A percentile compares a stretch with the other conserved stretches of the same genome.
Evolutionary conservation across 1,140 invertebrate species (phyloP).

Genomic region (Habropoda laboriosa): DNA sequence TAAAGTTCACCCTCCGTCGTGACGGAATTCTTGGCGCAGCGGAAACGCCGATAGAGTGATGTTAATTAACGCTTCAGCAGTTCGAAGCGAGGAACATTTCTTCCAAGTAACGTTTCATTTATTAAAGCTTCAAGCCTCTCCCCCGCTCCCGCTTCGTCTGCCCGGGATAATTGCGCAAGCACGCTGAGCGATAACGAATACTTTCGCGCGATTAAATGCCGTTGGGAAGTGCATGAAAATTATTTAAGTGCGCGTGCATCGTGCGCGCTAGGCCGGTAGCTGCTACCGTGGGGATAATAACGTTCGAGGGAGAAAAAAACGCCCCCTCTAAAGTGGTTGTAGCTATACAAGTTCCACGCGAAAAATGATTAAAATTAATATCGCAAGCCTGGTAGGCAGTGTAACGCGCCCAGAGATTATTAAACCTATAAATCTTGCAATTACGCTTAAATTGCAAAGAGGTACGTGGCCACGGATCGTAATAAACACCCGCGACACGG

Average conservation of each 20-base stretch:
- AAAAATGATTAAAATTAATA: conserved; percentile 67
- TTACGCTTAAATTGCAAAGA: conserved; percentile 36
- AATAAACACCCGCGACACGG: conserved; percentile 10
- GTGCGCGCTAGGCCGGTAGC: neutral
- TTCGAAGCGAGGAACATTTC: neutral
- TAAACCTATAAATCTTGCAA: conserved; percentile 59
- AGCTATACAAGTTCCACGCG: conserved; percentile 41
- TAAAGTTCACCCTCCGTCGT: neutral
- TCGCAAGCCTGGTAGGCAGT: conserved; percentile 33
- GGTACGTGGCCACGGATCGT: neutral
- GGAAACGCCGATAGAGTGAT: neutral
- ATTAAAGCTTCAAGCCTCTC: too few relatives aligned
- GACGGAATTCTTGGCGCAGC: conserved; percentile 1
- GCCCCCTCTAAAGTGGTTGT: conserved; percentile 36
- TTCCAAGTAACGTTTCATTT: conserved; percentile 26
- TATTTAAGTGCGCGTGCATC: conserved; percentile 41
- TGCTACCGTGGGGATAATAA: conserved; percentile 48
- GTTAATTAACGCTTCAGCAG: conserved; percentile 24
- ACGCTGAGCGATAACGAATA: conserved; percentile 28
- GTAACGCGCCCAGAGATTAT: conserved; percentile 45
- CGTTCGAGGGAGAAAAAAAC: conserved; percentile 54
- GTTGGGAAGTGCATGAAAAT: conserved; percentile 35
- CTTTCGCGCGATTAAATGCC: conserved; percentile 35
- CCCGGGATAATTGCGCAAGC: conserved; percentile 37
- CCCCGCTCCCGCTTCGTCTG: too few relatives aligned